Base-by-base conservation (phyloP, 2,888 invertebrate genomes). In the Watsonalla binaria region DNA sequence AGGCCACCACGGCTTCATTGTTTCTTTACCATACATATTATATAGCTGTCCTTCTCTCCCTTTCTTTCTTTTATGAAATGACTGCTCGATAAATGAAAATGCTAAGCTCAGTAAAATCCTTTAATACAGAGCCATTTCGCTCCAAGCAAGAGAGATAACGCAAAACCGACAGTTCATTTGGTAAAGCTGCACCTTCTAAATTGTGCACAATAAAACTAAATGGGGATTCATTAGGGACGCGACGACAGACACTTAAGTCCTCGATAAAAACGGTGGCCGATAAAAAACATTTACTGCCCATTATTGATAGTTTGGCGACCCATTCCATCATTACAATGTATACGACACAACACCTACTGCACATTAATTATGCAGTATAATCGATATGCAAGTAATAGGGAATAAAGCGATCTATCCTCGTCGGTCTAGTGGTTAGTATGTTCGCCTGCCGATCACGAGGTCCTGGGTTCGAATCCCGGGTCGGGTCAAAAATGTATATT, bases 271-370 rank as follows among this genome's bases (percentile, higher is more conserved):
- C 57, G 53, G 53, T 51, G 52, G 46, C 56, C 47, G 11, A 59
- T 61, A 60, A 63, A 64, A 49, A 57, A 66, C 55, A 56, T 58
- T 59, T 59, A 60, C 58, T 58, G 53, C 52, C 55, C 55, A 57
- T 60, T 60, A 63, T 63, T 61, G 66, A 61, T 66, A 62, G 63
- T 66, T 62, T 60, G 57, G 57, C 57, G 59, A 54, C 53, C 45
- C 56, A 57, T 62, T 54, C 51, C 49, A 46, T 58, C 59, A 57
- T 61, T 61, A 59, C 47, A 39, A 45, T n/a, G 46, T 14, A 52
- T 11, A 39, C 37, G 50, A 35, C 46, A 54, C 56, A 58, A 45
- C 53, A 54, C 37, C 46, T 33, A 6, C 37, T 13, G 33, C n/a
- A 13, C 2, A 47, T 13, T 37, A 37, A 37, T 14, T 37, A 14